Evolutionary conservation across 2,888 invertebrate genomes (phyloP).

Genomic region (Ophion ellenae): DNA sequence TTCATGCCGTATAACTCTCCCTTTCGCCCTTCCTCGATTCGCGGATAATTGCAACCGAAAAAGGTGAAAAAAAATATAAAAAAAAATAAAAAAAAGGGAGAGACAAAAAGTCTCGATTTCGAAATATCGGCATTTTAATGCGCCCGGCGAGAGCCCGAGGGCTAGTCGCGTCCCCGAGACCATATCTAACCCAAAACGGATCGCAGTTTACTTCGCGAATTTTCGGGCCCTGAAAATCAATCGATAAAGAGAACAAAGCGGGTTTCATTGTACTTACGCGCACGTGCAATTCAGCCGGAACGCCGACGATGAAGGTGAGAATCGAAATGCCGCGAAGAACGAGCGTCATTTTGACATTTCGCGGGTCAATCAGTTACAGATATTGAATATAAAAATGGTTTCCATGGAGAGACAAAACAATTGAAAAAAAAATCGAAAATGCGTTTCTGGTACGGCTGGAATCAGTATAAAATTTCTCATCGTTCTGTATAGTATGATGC

Average conservation of each 20-base stretch:
- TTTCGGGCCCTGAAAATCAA: background rate
- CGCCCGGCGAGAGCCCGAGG: conserved; percentile 62
- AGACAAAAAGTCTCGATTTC: conserved; percentile 76
- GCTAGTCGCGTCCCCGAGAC: conserved; percentile 28
- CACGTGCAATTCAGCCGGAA: conserved; percentile 31
- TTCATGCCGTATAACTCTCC: conserved; percentile 32
- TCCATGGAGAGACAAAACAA: conserved; percentile 20
- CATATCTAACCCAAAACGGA: conserved; percentile 31
- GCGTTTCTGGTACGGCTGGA: too few relatives aligned
- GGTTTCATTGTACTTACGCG: conserved; percentile 20
- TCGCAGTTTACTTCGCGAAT: conserved; percentile 23
- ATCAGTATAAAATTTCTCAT: too few relatives aligned
- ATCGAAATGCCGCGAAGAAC: conserved; percentile 1
- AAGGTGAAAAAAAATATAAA: conserved; percentile 67
- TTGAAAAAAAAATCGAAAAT: background rate
- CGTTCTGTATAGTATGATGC: too few relatives aligned
- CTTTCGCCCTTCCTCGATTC: conserved; percentile 66
- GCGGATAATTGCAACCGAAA: conserved; percentile 78
- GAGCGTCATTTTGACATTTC: background rate
- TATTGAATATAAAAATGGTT: background rate
- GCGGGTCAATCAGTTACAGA: background rate
- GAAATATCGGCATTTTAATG: conserved; percentile 79
- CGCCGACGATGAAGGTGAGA: conserved; percentile 3
- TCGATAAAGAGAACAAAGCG: background rate
- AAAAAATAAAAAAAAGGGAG: conserved; percentile 63